phyloP scores from a whole-genome alignment of 2,797 vertebrate species.

The Microtus californicus region DNA sequence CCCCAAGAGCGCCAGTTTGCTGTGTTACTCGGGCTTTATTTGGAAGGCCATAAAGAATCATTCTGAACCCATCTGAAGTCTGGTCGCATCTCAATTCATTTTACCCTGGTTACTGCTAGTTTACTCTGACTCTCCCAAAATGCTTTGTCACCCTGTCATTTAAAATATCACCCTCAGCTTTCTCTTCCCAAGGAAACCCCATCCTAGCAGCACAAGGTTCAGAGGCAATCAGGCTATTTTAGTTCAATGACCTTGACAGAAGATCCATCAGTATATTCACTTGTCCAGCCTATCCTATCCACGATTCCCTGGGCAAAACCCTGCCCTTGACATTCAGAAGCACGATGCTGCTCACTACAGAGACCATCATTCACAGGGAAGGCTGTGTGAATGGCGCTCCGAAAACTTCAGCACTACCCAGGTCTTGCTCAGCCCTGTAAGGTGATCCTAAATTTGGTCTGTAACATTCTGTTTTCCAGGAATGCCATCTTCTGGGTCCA shows the following conservation, averaged over 20 bases:
- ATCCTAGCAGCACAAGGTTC: background rate
- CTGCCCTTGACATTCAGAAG: background rate
- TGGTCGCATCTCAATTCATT: constrained; percentile 18
- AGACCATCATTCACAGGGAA: background rate
- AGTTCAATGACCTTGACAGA: background rate
- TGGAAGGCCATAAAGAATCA: background rate
- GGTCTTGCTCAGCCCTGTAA: background rate
- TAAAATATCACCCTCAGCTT: constrained; percentile 24
- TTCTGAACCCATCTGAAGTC: background rate
- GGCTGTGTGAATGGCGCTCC: background rate
- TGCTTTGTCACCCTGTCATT: background rate
- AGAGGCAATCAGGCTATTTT: background rate
- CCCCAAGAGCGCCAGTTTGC: background rate
- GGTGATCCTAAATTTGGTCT: background rate
- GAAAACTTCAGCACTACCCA: background rate
- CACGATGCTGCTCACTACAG: background rate
- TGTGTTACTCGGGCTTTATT: background rate
- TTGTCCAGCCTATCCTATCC: background rate
- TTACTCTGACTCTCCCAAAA: constrained; percentile 41
- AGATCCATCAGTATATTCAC: background rate
- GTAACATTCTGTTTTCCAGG: background rate
- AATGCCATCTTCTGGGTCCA: background rate
- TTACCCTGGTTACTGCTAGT: background rate
- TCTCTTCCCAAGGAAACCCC: constrained; percentile 30
- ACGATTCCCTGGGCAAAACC: background rate